Conservation (phyloP, 2,888 invertebrate species). For the Hirtodrosophila histrioides region DNA sequence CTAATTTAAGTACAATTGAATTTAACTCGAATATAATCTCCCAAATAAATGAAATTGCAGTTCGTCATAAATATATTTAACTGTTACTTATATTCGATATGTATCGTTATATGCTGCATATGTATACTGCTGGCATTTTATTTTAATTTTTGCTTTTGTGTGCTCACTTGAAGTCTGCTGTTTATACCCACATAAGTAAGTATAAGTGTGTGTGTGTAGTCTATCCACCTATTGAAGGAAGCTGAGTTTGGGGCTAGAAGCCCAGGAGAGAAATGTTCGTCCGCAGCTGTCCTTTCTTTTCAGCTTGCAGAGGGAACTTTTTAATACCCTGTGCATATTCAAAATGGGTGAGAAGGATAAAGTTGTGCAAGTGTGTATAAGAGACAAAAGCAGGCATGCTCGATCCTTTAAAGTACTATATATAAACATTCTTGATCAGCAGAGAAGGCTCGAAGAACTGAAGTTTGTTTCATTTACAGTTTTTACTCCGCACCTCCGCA, state of each 20-base stretch:
- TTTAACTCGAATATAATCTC: no score
- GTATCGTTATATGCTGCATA: conserved; percentile 19
- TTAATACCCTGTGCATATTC: neutral
- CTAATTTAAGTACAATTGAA: no score
- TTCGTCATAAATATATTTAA: neutral
- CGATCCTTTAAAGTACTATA: no score
- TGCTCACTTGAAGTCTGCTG: conserved; percentile 56
- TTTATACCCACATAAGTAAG: conserved; percentile 12
- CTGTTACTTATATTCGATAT: conserved; percentile 13
- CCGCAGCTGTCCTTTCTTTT: conserved; percentile 1
- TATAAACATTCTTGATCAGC: no score
- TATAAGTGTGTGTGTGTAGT: neutral
- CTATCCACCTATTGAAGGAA: conserved; percentile 29
- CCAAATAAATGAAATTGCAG: no score
- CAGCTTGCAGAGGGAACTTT: conserved; percentile 12
- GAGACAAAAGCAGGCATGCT: no score
- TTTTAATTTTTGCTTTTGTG: conserved; percentile 68
- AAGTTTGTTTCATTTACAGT: no score
- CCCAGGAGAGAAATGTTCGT: conserved; percentile 19
- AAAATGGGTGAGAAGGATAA: no score
- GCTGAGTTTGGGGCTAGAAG: conserved; percentile 19
- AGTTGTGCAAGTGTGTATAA: no score
- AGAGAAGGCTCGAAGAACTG: no score
- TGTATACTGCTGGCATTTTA: conserved; percentile 31
- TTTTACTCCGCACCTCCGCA: no score